phyloP scores from a whole-genome alignment of 2,888 invertebrate species.

The Stictocephala bisonia region DNA sequence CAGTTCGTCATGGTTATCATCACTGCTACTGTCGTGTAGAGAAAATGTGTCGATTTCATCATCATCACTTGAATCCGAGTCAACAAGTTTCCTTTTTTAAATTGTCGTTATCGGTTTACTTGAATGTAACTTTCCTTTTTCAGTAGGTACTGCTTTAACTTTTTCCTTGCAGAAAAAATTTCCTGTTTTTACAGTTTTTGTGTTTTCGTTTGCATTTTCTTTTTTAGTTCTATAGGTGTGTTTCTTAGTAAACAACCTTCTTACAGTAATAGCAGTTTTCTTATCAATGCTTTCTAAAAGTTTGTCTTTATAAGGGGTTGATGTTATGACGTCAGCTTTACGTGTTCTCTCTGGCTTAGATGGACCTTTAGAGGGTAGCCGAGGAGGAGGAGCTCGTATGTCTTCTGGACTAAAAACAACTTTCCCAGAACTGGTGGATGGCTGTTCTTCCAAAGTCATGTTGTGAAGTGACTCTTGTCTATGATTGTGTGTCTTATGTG shows the following conservation, averaged over 20 bases:
- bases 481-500: too few species aligned
- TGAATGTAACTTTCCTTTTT: background rate
- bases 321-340: background rate
- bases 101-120: background rate
- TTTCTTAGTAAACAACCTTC: too few species aligned
- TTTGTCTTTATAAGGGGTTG: background rate
- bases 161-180: background rate
- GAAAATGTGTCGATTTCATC: slow-evolving; percentile 22
- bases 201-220: background rate
- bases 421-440: background rate
- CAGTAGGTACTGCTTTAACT: background rate
- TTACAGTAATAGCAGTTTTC: background rate
- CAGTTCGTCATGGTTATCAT: slow-evolving; percentile 6
- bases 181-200: background rate
- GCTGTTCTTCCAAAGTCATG: background rate
- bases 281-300: background rate
- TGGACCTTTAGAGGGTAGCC: slow-evolving; percentile 7
- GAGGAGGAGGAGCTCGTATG: slow-evolving; percentile 6
- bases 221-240: too few species aligned
- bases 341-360: slow-evolving; percentile 1
- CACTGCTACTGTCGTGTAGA: slow-evolving; percentile 2
- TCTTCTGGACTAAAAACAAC: background rate
- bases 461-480: background rate
- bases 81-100: slow-evolving; percentile 10
- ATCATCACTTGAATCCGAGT: slow-evolving; percentile 6